Evolutionary conservation across 2,797 vertebrate genomes (phyloP), one percentile per base, ranked within the genome.

Genomic region (Amblyopsis hoosieri): DNA sequence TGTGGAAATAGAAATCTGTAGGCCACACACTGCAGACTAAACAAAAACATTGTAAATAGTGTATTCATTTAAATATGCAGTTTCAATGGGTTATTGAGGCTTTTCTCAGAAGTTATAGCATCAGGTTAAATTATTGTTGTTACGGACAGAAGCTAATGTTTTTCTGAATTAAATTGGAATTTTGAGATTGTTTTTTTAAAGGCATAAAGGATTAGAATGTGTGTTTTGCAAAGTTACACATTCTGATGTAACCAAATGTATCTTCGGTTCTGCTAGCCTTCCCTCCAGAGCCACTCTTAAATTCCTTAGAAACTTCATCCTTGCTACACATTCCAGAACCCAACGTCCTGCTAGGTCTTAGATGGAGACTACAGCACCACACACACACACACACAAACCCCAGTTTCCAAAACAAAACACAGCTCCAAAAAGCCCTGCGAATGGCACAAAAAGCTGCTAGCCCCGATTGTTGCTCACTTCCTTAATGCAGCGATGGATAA

Each of bases 281-380:
- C 47, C 57, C 56, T 70, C 57, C 66, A 60, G 75, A 76, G 72
- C 72, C 67, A 54, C 70, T 76, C 62, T 47, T 77, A 56, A 82
- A 82, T 58, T 63, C 70, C 78, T 74, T 75, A 63, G 64, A 85
- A 90, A 89, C 80, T 74, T 82, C 79, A 88, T 85, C 77, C 81
- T 74, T 77, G 75, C 67, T 85, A 79, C 74, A 82, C 89, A 89
- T 90, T 91, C 87, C 86, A 78, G 73, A 85, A 84, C 78, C 68
- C 78, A 78, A 78, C 69, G 74, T 85, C 87, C 81, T 85, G 81
- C 84, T 80, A 85, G 83, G 76, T 81, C 74, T 75, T 82, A 74
- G 69, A 72, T 75, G 66, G 67, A 61, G 79, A 86, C 51, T 67
- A 62, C 77, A 80, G 76, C 84, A 71, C 76, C 60, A 69, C 58